phyloP scores from a whole-genome alignment of 64 coral and sea anemone genomes.

The Pocillopora damicornis region DNA sequence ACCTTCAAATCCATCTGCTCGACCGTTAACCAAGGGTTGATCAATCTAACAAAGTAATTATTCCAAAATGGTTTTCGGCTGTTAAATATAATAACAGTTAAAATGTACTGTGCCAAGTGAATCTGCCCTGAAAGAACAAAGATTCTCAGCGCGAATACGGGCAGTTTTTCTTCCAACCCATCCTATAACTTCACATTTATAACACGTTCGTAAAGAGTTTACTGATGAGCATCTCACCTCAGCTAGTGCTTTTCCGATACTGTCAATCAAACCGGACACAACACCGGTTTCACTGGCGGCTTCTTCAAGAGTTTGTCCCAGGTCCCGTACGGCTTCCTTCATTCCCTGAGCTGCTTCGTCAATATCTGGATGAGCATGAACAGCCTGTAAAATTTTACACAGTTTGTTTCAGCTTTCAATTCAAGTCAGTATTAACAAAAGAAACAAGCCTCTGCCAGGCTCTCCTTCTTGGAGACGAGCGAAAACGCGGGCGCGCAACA shows the following conservation, averaged over 20 bases:
- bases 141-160: too few relatives aligned
- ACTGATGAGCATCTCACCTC: conserved; percentile 40
- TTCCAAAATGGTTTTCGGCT: too few relatives aligned
- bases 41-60: conserved; percentile 9
- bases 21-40: conserved; percentile 2
- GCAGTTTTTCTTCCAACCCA: too few relatives aligned
- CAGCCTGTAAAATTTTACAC: conserved; percentile 50
- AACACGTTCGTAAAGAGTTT: too few relatives aligned
- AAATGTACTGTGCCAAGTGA: too few relatives aligned
- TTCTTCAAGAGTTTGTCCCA: conserved; percentile 73
- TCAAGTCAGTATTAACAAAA: background rate
- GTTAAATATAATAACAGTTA: too few relatives aligned
- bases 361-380: conserved; percentile 72
- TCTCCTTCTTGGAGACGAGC: too few relatives aligned
- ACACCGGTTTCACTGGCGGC: conserved; percentile 84
- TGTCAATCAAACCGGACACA: conserved; percentile 88
- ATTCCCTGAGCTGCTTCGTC: conserved; percentile 84
- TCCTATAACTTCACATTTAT: too few relatives aligned
- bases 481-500: too few relatives aligned
- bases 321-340: conserved; percentile 86
- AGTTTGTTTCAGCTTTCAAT: background rate
- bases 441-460: background rate
- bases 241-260: conserved; percentile 82
- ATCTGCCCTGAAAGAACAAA: too few relatives aligned
- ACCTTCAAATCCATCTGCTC: background rate